Evolutionary conservation across 2,797 vertebrate genomes (phyloP).

Genomic region (Anas georgica): DNA sequence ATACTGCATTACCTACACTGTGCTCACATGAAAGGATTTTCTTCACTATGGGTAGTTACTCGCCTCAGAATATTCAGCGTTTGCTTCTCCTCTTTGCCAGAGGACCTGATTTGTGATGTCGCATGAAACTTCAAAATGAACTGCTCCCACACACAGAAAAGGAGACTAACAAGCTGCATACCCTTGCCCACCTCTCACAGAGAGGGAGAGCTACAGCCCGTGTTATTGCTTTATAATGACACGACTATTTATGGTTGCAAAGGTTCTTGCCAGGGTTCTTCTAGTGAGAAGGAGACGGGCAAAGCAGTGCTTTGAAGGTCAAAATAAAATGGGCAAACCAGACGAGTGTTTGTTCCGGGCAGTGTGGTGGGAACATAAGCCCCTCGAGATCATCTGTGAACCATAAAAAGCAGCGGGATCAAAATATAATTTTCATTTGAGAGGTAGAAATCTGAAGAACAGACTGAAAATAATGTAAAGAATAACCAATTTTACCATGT

Average conservation of each 20-base stretch:
- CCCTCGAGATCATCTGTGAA: not conserved
- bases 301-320: conserved; percentile 7
- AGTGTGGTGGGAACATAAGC: fast-evolving
- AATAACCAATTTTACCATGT: not conserved
- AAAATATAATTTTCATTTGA: not conserved
- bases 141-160: not conserved
- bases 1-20: conserved; percentile 12
- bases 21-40: conserved; percentile 51
- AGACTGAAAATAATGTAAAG: not conserved
- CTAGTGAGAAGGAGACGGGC: not conserved
- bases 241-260: not conserved
- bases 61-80: conserved; percentile 13
- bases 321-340: not conserved
- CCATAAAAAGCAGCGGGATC: not conserved
- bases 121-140: not conserved
- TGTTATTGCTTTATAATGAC: conserved; percentile 2
- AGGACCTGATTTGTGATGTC: conserved; percentile 12
- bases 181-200: not conserved
- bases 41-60: conserved; percentile 4
- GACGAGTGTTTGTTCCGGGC: not conserved
- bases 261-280: conserved; percentile 21
- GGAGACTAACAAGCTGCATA: not conserved
- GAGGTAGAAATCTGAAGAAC: not conserved
- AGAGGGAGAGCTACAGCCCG: not conserved
- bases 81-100: conserved; percentile 36